These are phyloP conservation scores for Drosophila sechellia DNA, from an alignment of 1,140 invertebrate genomes.

Conservation along the genomic window DNA sequence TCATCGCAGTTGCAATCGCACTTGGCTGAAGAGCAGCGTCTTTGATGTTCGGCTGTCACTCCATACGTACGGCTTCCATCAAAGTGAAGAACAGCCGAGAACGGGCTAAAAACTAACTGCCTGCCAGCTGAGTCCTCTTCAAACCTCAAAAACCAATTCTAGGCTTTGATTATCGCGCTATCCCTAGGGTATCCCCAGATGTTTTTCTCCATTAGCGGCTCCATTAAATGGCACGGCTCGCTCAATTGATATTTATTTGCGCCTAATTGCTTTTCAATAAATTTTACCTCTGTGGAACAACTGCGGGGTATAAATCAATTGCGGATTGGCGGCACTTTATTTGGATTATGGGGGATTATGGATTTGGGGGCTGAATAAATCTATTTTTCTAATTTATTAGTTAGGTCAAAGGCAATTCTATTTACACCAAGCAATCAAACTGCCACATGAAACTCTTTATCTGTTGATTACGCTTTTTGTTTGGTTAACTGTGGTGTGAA, in stretches of 20 bases:
- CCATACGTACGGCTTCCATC: slow-evolving; percentile 15
- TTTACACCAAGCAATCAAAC: neutral
- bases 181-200: slow-evolving; percentile 12
- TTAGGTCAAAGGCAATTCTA: neutral
- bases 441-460: no score
- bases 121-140: slow-evolving; percentile 37
- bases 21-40: slow-evolving; percentile 22
- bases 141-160: slow-evolving; percentile 73
- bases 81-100: slow-evolving; percentile 27
- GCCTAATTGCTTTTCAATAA: neutral
- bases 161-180: slow-evolving; percentile 63
- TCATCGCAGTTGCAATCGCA: slow-evolving; percentile 43
- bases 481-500: no score
- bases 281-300: neutral
- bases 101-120: slow-evolving; percentile 27
- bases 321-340: neutral
- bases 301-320: neutral
- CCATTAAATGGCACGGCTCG: neutral
- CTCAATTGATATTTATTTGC: neutral
- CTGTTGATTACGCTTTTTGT: no score
- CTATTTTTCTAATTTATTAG: neutral
- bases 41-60: slow-evolving; percentile 48
- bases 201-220: neutral
- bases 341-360: no score
- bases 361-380: neutral